Evolutionary conservation across 2,797 vertebrate genomes (phyloP).

Genomic region (Stomatorhinus walkeri): DNA sequence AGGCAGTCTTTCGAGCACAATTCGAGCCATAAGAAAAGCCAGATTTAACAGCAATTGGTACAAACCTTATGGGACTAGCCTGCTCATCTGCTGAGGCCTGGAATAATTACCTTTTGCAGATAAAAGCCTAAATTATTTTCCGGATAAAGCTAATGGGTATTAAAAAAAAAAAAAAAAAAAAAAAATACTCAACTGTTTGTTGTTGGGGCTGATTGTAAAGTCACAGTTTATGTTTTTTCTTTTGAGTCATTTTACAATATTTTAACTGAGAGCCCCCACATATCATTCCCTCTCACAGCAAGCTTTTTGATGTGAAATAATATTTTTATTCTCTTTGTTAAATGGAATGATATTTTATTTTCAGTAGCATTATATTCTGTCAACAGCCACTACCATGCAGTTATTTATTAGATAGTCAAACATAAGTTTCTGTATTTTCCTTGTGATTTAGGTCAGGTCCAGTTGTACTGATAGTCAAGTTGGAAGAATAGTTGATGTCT

Average conservation of each 20-base stretch:
- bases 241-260: neutral
- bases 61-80: slow-evolving; percentile 24
- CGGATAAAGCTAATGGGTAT: slow-evolving; percentile 44
- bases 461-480: neutral
- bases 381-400: neutral
- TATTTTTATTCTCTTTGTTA: neutral
- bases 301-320: slow-evolving; percentile 35
- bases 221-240: neutral
- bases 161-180: slow-evolving; percentile 38
- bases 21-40: slow-evolving; percentile 34
- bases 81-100: slow-evolving; percentile 60
- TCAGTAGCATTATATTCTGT: neutral
- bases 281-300: neutral
- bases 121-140: slow-evolving; percentile 57
- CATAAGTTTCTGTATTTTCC: too few relatives aligned
- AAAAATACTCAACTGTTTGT: slow-evolving; percentile 36
- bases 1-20: slow-evolving; percentile 50
- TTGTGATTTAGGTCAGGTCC: neutral
- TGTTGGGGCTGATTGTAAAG: neutral
- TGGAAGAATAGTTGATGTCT: neutral
- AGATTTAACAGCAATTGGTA: slow-evolving; percentile 12
- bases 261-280: neutral
- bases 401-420: neutral
- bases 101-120: slow-evolving; percentile 56
- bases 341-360: neutral